These are phyloP conservation scores for Brachypterus glaber DNA, from an alignment of 2,888 invertebrate genomes.

Conservation along the genomic window DNA sequence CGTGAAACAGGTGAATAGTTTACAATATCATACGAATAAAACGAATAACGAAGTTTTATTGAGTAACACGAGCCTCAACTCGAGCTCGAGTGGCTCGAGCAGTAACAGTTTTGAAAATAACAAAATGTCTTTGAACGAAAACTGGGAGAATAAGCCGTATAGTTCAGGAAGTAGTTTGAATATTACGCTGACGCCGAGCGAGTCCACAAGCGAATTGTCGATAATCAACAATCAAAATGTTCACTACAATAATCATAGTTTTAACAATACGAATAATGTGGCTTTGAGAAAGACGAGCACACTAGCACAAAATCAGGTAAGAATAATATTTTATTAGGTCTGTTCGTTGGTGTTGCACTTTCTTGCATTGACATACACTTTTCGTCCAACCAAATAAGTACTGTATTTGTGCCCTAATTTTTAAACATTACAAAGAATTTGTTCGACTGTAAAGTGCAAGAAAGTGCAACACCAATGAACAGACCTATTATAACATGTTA, in stretches of 20 bases:
- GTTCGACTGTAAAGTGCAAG: no score
- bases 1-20: constrained; percentile 3
- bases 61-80: constrained; percentile 49
- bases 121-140: constrained; percentile 23
- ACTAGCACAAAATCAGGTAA: no score
- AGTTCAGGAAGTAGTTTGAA: constrained; percentile 36
- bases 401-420: no score
- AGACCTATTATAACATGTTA: no score
- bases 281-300: no score
- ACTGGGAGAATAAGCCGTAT: constrained; percentile 36
- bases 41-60: constrained; percentile 38
- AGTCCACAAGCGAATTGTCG: constrained; percentile 34
- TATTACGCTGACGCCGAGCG: constrained; percentile 35
- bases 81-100: constrained; percentile 38
- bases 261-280: constrained; percentile 23
- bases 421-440: no score
- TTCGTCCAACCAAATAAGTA: no score
- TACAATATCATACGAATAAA: neutral
- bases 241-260: no score
- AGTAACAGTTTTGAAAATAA: constrained; percentile 39
- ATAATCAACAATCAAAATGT: constrained; percentile 34
- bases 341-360: no score
- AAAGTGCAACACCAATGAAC: no score
- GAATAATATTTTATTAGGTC: no score
- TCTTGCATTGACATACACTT: no score